Evolutionary conservation across 2,113 vertebrate genomes (phyloP).

Genomic region (Paedocypris sp.): DNA sequence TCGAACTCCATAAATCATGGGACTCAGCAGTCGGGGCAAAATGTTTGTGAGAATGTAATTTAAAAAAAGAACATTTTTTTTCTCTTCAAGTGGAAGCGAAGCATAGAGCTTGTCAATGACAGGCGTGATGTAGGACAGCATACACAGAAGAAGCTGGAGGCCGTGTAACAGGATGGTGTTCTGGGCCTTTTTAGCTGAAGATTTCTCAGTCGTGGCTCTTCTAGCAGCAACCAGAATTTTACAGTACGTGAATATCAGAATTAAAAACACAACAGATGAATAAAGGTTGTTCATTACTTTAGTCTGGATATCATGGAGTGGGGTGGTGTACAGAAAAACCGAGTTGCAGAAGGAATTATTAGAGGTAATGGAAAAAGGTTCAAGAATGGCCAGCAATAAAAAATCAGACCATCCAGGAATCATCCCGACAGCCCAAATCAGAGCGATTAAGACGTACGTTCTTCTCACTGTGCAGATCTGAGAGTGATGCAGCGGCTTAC

Average conservation of each 20-base stretch:
- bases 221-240: conserved; percentile 36
- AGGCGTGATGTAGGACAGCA: conserved; percentile 38
- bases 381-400: conserved; percentile 11
- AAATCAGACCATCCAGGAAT: conserved; percentile 32
- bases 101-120: not conserved
- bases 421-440: conserved; percentile 36
- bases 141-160: conserved; percentile 41
- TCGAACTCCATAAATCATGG: conserved; percentile 46
- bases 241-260: conserved; percentile 42
- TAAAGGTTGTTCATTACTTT: conserved; percentile 21
- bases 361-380: conserved; percentile 12
- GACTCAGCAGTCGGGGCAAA: conserved; percentile 45
- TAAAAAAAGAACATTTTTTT: conserved; percentile 15
- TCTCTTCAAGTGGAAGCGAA: not conserved
- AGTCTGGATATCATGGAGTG: conserved; percentile 14
- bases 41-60: conserved; percentile 37
- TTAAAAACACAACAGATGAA: conserved; percentile 40
- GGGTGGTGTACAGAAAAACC: conserved; percentile 1
- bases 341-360: conserved; percentile 6
- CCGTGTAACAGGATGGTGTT: conserved; percentile 51
- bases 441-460: conserved; percentile 35
- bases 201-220: conserved; percentile 2
- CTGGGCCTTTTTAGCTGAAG: conserved; percentile 38
- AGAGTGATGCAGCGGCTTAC: conserved; percentile 41
- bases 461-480: conserved; percentile 41